Conservation (phyloP, 2,797 vertebrate species). For the Fistularia tabacaria region DNA sequence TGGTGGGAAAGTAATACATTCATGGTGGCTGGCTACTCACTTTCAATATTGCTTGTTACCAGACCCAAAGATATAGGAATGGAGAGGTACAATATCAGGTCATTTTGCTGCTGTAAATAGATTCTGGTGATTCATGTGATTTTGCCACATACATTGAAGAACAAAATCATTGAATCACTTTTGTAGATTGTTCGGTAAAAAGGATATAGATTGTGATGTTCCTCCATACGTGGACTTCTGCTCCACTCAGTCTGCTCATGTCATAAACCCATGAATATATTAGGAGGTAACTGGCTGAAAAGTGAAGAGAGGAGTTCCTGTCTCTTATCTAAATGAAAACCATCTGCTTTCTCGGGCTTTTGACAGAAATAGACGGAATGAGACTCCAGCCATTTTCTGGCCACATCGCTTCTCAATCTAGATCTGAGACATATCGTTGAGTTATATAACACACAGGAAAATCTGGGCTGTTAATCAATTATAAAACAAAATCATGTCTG, state of each 20-base stretch:
- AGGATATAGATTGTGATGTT: slow-evolving; percentile 30
- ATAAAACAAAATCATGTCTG: too few relatives aligned
- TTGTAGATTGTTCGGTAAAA: slow-evolving; percentile 19
- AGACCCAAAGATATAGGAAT: slow-evolving; percentile 27
- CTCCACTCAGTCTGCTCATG: slow-evolving; percentile 8
- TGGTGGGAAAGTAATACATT: slow-evolving; percentile 46
- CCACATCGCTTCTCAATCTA: too few relatives aligned
- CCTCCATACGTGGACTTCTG: slow-evolving; percentile 11
- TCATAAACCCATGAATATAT: slow-evolving; percentile 37
- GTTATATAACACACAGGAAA: too few relatives aligned
- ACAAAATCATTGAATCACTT: slow-evolving; percentile 34
- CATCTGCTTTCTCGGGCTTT: slow-evolving; percentile 28
- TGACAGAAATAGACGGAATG: slow-evolving; percentile 26
- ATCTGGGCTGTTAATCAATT: too few relatives aligned
- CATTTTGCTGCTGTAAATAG: slow-evolving; percentile 46
- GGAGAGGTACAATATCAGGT: slow-evolving; percentile 20
- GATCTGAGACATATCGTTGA: too few relatives aligned
- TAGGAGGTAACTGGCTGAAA: slow-evolving; percentile 28
- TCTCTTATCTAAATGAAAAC: slow-evolving; percentile 24
- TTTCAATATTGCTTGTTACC: slow-evolving; percentile 43
- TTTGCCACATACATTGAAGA: slow-evolving; percentile 36
- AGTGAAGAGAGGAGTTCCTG: slow-evolving; percentile 19
- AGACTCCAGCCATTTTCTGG: slow-evolving; percentile 14
- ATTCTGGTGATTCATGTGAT: slow-evolving; percentile 47
- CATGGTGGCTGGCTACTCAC: slow-evolving; percentile 33